A percentile compares a stretch with the other conserved stretches of the same genome.
These are phyloP conservation scores for Cosmia pyralina DNA, from an alignment of 2,888 invertebrate species.

Conservation along the genomic window DNA sequence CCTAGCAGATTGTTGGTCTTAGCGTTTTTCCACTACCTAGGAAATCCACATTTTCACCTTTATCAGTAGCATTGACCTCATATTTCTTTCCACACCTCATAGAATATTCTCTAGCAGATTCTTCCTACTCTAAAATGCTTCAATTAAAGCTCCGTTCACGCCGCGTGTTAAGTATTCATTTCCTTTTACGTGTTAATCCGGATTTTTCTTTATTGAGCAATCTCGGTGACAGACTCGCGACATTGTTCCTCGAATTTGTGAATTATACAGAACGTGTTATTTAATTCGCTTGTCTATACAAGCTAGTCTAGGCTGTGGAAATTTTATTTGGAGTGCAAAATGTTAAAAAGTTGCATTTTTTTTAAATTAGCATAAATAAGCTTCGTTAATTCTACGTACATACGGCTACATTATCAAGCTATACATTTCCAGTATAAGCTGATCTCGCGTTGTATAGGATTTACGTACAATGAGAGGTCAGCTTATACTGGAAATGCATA, in stretches of 20 bases:
- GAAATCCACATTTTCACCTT: conserved; percentile 8
- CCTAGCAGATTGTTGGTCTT: background rate
- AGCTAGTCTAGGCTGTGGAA: background rate
- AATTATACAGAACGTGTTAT: conserved; percentile 53
- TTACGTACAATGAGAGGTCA: too few relatives aligned
- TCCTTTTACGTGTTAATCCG: conserved; percentile 60
- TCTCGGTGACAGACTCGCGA: conserved; percentile 50
- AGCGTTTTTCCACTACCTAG: background rate
- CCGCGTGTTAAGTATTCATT: conserved; percentile 61
- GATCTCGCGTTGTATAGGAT: too few relatives aligned
- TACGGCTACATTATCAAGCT: too few relatives aligned
- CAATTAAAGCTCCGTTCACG: conserved; percentile 61
- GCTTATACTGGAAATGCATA: too few relatives aligned
- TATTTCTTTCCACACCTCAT: conserved; percentile 19
- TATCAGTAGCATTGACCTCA: conserved; percentile 11
- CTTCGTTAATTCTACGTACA: background rate
- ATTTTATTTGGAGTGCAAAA: conserved; percentile 4
- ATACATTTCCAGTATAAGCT: too few relatives aligned
- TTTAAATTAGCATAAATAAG: too few relatives aligned
- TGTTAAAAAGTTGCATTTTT: background rate
- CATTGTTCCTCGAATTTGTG: conserved; percentile 52
- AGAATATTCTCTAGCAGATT: conserved; percentile 35
- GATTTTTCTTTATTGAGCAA: conserved; percentile 62
- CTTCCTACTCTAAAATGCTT: conserved; percentile 48
- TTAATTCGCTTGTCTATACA: conserved; percentile 44